These are phyloP conservation scores for Pseudopodoces humilis DNA, from an alignment of 2,113 vertebrate species.

Conservation along the genomic window DNA sequence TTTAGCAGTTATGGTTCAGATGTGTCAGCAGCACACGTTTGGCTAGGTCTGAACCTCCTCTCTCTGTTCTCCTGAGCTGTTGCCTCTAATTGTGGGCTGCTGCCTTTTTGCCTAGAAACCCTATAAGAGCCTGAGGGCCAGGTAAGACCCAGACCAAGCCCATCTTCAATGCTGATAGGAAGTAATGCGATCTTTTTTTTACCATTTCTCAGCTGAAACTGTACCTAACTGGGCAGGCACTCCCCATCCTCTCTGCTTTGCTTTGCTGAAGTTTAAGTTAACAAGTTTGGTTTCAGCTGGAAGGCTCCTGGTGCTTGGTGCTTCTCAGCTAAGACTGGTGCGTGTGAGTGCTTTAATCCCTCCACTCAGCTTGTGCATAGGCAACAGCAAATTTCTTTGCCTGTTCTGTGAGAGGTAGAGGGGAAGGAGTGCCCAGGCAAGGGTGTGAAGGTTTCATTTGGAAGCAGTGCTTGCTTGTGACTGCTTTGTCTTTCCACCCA, in stretches of 20 bases:
- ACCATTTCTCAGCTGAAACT: constrained; percentile 49
- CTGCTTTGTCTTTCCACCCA: background rate
- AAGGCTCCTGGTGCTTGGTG: constrained; percentile 53
- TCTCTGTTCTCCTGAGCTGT: constrained; percentile 8
- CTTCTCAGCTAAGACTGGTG: constrained; percentile 40
- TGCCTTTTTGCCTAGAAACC: constrained; percentile 22
- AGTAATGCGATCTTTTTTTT: constrained; percentile 41
- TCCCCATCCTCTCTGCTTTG: constrained; percentile 47
- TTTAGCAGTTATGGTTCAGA: background rate
- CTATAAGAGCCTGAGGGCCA: background rate
- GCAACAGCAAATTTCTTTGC: background rate
- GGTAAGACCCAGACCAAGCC: background rate
- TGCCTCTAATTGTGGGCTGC: background rate
- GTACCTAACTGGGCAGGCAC: constrained; percentile 26
- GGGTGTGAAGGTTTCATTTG: background rate
- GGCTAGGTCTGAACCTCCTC: background rate
- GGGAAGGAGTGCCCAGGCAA: background rate
- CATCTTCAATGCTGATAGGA: constrained; percentile 2
- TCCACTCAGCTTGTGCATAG: background rate
- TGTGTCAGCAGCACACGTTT: background rate
- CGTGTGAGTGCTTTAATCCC: constrained; percentile 44
- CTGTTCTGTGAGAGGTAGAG: background rate
- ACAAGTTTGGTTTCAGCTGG: constrained; percentile 56
- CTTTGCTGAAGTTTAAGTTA: constrained; percentile 62
- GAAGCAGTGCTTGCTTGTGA: constrained; percentile 25